phyloP scores from a whole-genome alignment of 35 echinoderm and acorn worm species.

The Patiria miniata region DNA sequence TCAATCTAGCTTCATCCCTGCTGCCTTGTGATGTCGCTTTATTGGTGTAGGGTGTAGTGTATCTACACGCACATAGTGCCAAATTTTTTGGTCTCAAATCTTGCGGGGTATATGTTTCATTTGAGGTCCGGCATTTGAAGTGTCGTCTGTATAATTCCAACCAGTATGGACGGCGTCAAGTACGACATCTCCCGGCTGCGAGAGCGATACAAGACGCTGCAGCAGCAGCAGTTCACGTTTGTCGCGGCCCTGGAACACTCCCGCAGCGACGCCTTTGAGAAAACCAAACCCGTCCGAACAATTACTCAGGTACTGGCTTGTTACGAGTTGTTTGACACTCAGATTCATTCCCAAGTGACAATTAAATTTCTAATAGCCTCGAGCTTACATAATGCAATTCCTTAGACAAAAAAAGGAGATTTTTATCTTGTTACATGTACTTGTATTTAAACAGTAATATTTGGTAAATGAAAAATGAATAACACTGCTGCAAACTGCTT shows the following conservation, averaged over 20 bases:
- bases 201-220: conserved; percentile 74
- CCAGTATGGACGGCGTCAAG: conserved; percentile 56
- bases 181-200: conserved; percentile 59
- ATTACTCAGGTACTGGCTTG: conserved; percentile 72
- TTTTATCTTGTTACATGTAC: no score
- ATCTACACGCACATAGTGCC: no score
- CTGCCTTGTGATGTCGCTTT: no score
- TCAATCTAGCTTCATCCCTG: no score
- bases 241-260: conserved; percentile 74
- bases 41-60: no score
- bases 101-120: no score
- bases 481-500: no score
- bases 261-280: conserved; percentile 79
- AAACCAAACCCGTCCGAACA: conserved; percentile 77
- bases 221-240: conserved; percentile 97
- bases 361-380: background rate
- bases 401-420: background rate
- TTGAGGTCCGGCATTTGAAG: no score
- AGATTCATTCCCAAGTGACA: background rate
- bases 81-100: no score
- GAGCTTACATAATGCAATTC: background rate
- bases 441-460: no score
- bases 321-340: background rate
- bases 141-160: no score
- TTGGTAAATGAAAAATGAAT: no score